Base-by-base conservation (phyloP, 2,888 invertebrate genomes). In the Agonopterix alstromeriana region DNA sequence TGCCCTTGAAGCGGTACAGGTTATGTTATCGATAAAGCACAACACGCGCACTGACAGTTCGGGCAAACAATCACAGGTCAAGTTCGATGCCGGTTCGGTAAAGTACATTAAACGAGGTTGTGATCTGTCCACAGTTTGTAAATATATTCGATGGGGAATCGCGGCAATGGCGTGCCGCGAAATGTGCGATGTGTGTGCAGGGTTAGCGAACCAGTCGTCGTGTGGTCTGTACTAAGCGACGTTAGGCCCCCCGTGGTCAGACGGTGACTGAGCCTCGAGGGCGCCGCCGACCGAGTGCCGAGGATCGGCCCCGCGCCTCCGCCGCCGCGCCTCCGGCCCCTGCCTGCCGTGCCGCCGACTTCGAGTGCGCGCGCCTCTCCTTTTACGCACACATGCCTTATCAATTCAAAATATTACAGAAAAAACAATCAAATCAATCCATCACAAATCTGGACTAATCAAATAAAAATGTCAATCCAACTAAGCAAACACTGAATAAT, bases 21-120 rank as follows among this genome's bases (percentile, higher is more conserved):
- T 87, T 86, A 86, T 85, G 85, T 83, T 86, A 85, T 86, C 82
- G 85, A 85, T 85, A 84, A 80, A 86, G 77, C 86, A 86, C 82
- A 85, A 86, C 86, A 87, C 84, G 82, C 84, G 82, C 85, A 84
- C 85, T 84, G 83, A 76, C 83, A 85, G 84, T 78, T 80, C 70
- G 70, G 72, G 70, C 77, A 82, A 82, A 85, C 85, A 83, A 82
- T 80, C 87, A 83, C 84, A 79, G 73, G 73, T 78, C 77, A 82
- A 83, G 81, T 82, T 82, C 76, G 72, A 58, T 75, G 72, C 76
- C 76, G 75, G 75, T 42, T 66, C 57, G 55, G 53, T 52, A 57
- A 64, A 70, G 62, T 62, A 67, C 57, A 65, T 61, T 73, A 58
- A 68, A 70, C 61, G 54, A 63, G 53, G 59, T 54, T 54, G 56